phyloP scores from a whole-genome alignment of 1,140 invertebrate genomes.

The Pachyrhynchus sulphureomaculatus region DNA sequence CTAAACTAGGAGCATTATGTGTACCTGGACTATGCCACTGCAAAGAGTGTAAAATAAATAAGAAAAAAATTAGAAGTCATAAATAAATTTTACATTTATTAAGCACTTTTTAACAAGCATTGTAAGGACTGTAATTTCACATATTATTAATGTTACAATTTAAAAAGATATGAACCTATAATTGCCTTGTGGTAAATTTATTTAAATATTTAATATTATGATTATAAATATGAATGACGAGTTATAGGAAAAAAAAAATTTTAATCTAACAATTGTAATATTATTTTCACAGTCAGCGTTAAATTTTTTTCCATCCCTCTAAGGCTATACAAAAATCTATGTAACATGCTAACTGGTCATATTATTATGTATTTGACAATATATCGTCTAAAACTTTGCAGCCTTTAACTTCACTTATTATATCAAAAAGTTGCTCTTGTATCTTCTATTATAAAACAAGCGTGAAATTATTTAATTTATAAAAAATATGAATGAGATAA shows the following conservation, averaged over 20 bases:
- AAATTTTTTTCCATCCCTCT: constrained; percentile 21
- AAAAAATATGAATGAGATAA: no score
- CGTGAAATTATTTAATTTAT: no score
- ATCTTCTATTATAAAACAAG: no score
- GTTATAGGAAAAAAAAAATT: constrained; percentile 19
- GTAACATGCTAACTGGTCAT: constrained; percentile 25
- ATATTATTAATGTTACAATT: constrained; percentile 40
- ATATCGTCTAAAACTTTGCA: no score
- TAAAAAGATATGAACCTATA: constrained; percentile 38
- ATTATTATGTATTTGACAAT: constrained; percentile 18
- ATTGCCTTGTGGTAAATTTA: constrained; percentile 40
- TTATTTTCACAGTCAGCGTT: constrained; percentile 19
- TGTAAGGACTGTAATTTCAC: constrained; percentile 42
- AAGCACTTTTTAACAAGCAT: constrained; percentile 50
- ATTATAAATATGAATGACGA: constrained; percentile 19
- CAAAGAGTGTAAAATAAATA: neutral
- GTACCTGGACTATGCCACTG: no score
- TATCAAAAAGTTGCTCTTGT: no score
- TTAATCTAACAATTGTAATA: neutral
- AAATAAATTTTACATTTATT: constrained; percentile 51
- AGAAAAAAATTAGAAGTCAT: constrained; percentile 30
- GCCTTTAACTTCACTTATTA: constrained; percentile 25
- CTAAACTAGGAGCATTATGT: no score
- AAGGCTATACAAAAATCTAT: constrained; percentile 33
- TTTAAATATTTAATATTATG: constrained; percentile 31